A percentile compares a stretch with the other conserved stretches of the same genome.
Conservation (phyloP, 1,140 invertebrate species). For the Pygmarrhopalites habei region DNA sequence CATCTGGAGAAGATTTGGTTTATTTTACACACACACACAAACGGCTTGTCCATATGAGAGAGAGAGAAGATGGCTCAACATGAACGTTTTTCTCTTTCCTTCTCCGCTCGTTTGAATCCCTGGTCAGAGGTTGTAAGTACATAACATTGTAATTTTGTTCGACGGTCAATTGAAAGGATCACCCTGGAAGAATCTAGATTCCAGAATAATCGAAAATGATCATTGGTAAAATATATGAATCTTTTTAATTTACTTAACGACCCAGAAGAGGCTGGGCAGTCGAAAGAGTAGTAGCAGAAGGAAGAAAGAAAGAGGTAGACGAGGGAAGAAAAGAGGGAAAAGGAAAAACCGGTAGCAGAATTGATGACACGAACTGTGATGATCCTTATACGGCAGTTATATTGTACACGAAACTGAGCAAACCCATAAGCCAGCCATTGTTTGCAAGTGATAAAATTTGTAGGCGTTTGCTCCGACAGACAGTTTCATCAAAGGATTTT, state of each 20-base stretch:
- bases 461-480: conserved; percentile 3
- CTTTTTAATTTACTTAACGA: conserved; percentile 14
- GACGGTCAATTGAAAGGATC: too few species aligned
- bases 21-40: too few species aligned
- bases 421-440: background rate
- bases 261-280: background rate
- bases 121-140: too few species aligned
- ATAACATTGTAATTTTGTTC: too few species aligned
- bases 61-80: too few species aligned
- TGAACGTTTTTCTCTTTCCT: too few species aligned
- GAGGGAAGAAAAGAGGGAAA: background rate
- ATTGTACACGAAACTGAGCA: background rate
- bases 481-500: background rate
- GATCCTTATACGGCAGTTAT: conserved; percentile 2
- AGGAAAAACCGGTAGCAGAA: conserved; percentile 2
- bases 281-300: background rate
- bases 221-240: background rate
- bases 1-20: too few species aligned
- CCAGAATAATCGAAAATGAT: background rate
- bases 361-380: conserved; percentile 4
- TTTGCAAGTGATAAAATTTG: conserved; percentile 5
- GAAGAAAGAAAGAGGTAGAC: conserved; percentile 4
- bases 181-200: too few species aligned
- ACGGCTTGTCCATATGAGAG: too few species aligned
- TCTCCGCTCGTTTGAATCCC: too few species aligned